phyloP scores from a whole-genome alignment of 2,888 invertebrate species.

The Petrolisthes manimaculis region DNA sequence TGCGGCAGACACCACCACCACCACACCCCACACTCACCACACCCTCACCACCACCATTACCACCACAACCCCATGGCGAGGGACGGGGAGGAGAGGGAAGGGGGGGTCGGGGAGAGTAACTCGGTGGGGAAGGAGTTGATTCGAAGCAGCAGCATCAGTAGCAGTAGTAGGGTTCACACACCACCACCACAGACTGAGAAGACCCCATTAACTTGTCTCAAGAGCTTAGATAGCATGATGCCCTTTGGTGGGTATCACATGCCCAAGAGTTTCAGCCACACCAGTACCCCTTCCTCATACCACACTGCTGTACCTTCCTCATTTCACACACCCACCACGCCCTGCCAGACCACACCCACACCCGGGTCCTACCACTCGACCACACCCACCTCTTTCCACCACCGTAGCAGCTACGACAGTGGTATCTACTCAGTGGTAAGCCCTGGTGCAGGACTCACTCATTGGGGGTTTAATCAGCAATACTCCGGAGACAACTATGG shows the following conservation, averaged over 20 bases:
- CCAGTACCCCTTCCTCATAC: not conserved
- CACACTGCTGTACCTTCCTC: not conserved
- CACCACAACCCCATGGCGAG: conserved; percentile 14
- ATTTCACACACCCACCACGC: not conserved
- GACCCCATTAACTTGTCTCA: not conserved
- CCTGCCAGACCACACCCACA: not conserved
- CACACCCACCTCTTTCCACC: not conserved
- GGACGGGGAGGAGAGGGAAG: conserved; percentile 30
- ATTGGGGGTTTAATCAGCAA: not conserved
- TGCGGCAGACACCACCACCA: conserved; percentile 16
- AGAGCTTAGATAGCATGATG: not conserved
- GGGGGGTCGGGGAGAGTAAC: conserved; percentile 18
- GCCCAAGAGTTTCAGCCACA: not conserved
- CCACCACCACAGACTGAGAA: conserved; percentile 24
- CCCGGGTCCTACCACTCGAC: not conserved
- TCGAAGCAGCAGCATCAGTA: not conserved
- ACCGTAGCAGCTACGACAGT: not conserved
- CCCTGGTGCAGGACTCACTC: not conserved
- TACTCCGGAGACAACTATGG: conserved; percentile 18
- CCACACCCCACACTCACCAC: conserved; percentile 45
- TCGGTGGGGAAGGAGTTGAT: not conserved
- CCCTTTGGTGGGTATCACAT: not conserved
- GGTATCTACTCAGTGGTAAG: conserved; percentile 10
- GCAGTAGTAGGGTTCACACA: not conserved
- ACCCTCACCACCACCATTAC: conserved; percentile 23